A percentile compares a stretch with the other conserved stretches of the same genome.
phyloP scores from a whole-genome alignment of 2,113 vertebrate species.

The Callocephalon fimbriatum region DNA sequence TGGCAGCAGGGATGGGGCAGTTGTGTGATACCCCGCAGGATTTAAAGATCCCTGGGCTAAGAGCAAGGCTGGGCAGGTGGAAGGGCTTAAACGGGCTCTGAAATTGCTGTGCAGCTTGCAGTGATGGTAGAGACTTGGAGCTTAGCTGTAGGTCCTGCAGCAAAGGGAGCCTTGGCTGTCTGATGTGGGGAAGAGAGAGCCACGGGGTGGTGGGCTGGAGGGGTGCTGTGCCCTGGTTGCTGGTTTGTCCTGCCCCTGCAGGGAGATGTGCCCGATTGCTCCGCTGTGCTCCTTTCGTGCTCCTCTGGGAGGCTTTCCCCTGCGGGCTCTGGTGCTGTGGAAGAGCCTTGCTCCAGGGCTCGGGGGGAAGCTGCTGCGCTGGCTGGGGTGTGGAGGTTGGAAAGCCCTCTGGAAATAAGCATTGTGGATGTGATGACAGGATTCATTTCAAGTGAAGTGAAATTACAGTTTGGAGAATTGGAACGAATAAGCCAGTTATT shows the following conservation, averaged over 20 bases:
- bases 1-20: neutral
- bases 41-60: neutral
- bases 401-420: neutral
- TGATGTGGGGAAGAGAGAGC: neutral
- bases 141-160: neutral
- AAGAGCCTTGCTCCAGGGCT: neutral
- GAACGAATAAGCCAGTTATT: slow-evolving; percentile 40
- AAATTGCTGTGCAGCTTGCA: neutral
- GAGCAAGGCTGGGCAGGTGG: neutral
- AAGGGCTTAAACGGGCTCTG: neutral
- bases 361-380: neutral
- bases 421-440: neutral
- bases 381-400: neutral
- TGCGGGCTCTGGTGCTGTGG: neutral
- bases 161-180: neutral
- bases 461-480: slow-evolving; percentile 19
- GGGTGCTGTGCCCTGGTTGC: accelerated
- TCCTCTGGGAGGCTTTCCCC: neutral
- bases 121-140: neutral
- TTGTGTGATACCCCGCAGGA: neutral
- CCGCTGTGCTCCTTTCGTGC: neutral
- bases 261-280: neutral
- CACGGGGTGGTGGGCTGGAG: neutral
- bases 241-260: neutral
- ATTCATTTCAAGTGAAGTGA: slow-evolving; percentile 9